A percentile compares a stretch with the other conserved stretches of the same genome.
phyloP scores from a whole-genome alignment of 2,888 invertebrate species.

The Eupithecia abbreviata region DNA sequence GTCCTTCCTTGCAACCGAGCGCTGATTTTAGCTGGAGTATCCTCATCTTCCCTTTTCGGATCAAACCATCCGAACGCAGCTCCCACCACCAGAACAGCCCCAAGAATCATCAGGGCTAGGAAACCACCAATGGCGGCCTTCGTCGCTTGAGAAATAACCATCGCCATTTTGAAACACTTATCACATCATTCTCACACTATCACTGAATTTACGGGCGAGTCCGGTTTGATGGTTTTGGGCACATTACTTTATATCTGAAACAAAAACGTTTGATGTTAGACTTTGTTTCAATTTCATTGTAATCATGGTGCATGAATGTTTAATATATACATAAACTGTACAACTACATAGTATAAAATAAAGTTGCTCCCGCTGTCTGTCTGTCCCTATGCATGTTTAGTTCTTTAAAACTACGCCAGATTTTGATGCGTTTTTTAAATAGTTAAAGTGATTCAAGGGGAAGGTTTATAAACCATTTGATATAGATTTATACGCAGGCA shows the following conservation, averaged over 20 bases:
- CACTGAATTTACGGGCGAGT: constrained; percentile 13
- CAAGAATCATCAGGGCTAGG: constrained; percentile 76
- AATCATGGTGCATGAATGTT: not conserved
- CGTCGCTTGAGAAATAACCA: constrained; percentile 81
- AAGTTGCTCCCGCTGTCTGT: too few species aligned
- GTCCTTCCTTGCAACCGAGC: constrained; percentile 76
- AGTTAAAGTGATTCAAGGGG: too few species aligned
- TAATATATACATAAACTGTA: too few species aligned
- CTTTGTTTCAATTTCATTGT: not conserved
- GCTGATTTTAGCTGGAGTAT: constrained; percentile 76
- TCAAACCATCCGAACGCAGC: constrained; percentile 80
- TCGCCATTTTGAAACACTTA: constrained; percentile 72
- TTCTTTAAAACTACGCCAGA: too few species aligned
- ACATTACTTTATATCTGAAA: constrained; percentile 22
- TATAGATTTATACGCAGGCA: too few species aligned
- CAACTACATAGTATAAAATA: too few species aligned
- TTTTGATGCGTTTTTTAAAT: too few species aligned
- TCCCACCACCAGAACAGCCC: constrained; percentile 76
- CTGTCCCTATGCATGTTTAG: too few species aligned
- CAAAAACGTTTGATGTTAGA: constrained; percentile 5
- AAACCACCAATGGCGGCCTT: constrained; percentile 79
- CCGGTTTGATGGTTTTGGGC: constrained; percentile 15
- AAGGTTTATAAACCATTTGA: too few species aligned
- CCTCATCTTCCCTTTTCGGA: constrained; percentile 76
- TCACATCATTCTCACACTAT: constrained; percentile 62